Evolutionary conservation across 2,888 invertebrate species (phyloP).

Genomic region (Diadromus collaris): DNA sequence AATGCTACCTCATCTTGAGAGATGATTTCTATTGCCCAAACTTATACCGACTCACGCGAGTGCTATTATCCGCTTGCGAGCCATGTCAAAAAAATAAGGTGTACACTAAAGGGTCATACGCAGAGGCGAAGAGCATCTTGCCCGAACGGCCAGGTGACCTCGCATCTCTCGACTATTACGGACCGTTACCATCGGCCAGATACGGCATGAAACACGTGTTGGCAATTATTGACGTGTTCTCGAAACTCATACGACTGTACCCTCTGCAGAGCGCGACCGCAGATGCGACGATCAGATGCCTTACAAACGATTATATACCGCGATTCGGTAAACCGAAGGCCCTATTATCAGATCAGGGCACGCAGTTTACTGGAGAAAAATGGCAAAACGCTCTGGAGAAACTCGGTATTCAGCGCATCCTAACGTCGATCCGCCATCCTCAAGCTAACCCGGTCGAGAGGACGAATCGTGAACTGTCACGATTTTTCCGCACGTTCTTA

Average conservation of each 20-base stretch:
- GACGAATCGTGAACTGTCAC: no score
- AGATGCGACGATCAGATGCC: neutral
- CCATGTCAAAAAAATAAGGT: conserved; percentile 21
- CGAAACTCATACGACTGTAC: conserved; percentile 1
- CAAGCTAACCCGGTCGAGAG: conserved; percentile 11
- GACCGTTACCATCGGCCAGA: conserved; percentile 35
- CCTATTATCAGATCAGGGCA: no score
- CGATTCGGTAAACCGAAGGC: conserved; percentile 3
- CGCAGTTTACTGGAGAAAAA: no score
- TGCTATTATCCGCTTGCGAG: neutral
- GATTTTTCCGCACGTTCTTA: no score
- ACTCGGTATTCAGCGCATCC: neutral
- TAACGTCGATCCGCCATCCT: no score
- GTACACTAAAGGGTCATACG: neutral
- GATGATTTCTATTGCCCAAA: no score
- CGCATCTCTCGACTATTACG: conserved; percentile 28
- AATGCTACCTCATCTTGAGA: no score
- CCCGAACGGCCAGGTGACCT: conserved; percentile 9
- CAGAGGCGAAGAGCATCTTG: neutral
- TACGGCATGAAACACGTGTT: conserved; percentile 19
- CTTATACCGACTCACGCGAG: neutral
- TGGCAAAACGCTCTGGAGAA: neutral
- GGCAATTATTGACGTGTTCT: conserved; percentile 25
- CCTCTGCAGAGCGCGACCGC: no score
- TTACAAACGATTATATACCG: neutral